Evolutionary conservation across 2,888 invertebrate species (phyloP), one percentile per base, ranked within the genome.

Genomic region (Eristalis pertinax): DNA sequence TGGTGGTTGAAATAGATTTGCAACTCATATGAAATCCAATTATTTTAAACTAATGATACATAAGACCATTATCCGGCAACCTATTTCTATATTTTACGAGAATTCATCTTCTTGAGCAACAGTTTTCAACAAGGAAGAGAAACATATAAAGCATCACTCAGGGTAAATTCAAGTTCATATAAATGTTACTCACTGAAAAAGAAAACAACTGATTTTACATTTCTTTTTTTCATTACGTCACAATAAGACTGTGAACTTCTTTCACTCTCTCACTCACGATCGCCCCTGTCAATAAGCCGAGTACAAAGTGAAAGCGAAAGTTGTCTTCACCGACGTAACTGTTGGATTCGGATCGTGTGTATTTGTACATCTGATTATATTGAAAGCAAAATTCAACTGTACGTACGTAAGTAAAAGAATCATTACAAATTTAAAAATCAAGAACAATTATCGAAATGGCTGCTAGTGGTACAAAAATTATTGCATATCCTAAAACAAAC

Each of bases 291-390:
- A 74, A 65, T 67, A 60, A 82, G 64, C 70, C 65, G 63, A 82
- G 65, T 83, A 41, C 64, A 88, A 90, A 90, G 92, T 91, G 92
- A 92, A 91, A 91, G 91, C 92, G 91, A 91, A 92, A 91, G 91
- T 92, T 91, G 83, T 87, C 78, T 83, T 83, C 67, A 83, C 32
- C 32, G 32, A 32, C 79, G 69, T 80, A 76, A 76, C 72, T 65
- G 58, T 41, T 56, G 43, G 69, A 67, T 65, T 70, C 32, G 7
- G 50, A 69, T 24, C 26, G 15, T 22, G 58, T 26, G 26, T 60
- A 60, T 29, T 29, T 60, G 60, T 60, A 26, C 26, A 29, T 60
- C 26, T 60, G 15, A 60, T 60, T 60, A 4, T 29, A 60, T 60
- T 29, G 24, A 24, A 58, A 24, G 22, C 5, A 22, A 43, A 43